These are phyloP conservation scores for Chelonoidis abingdonii DNA, from an alignment of 2,113 vertebrate genomes.

Conservation along the genomic window DNA sequence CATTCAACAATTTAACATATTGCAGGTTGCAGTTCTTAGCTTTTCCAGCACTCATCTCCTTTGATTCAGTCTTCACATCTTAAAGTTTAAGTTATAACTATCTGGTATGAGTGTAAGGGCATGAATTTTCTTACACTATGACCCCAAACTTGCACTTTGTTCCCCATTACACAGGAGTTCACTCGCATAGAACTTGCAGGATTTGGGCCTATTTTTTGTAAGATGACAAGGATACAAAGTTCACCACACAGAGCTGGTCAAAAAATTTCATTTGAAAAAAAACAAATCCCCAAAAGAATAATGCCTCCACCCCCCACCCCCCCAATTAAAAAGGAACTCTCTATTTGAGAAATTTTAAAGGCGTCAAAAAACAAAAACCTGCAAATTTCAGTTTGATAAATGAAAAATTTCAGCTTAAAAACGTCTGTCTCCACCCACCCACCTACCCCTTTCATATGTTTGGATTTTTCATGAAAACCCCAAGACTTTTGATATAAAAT, in stretches of 20 bases:
- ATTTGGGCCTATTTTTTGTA: neutral
- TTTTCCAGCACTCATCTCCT: constrained; percentile 18
- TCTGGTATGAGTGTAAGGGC: neutral
- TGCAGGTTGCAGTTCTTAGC: neutral
- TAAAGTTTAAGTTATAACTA: neutral
- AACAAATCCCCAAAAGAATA: neutral
- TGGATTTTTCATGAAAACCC: neutral
- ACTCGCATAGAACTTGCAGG: neutral
- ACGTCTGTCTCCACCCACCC: neutral
- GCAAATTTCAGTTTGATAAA: neutral
- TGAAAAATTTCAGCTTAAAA: neutral
- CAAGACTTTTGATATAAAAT: neutral
- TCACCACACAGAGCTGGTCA: constrained; percentile 15
- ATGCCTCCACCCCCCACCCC: neutral
- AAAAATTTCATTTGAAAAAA: neutral
- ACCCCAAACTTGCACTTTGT: constrained; percentile 59
- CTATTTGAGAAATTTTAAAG: neutral
- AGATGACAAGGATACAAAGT: neutral
- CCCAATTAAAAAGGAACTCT: neutral
- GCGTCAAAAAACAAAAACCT: neutral
- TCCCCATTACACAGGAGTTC: constrained; percentile 41
- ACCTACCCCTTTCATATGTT: neutral
- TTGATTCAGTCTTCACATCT: constrained; percentile 31
- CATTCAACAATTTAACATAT: constrained; percentile 4
- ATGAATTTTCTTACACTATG: constrained; percentile 26